Percentiles rank a stretch among this genome's conserved stretches.
Conservation (phyloP, 2,797 vertebrate genomes). For the Microtus agrestis region DNA sequence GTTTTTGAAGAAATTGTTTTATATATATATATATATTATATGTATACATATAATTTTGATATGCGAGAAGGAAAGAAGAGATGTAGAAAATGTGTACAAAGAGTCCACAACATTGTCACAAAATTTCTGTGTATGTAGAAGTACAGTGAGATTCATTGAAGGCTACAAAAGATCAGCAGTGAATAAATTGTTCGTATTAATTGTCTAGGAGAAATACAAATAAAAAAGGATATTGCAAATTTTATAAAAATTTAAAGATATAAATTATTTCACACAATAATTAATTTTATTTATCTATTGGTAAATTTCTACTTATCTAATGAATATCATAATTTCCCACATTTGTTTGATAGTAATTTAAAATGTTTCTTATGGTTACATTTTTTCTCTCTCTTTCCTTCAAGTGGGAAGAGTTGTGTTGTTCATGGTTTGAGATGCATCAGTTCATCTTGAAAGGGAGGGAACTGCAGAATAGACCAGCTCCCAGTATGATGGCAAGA, state of each 20-base stretch:
- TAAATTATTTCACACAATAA: neutral
- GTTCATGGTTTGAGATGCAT: neutral
- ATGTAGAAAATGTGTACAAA: neutral
- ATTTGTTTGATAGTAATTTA: neutral
- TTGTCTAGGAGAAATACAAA: neutral
- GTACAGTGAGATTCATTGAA: neutral
- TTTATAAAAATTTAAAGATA: neutral
- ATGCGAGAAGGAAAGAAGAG: neutral
- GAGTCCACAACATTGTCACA: neutral
- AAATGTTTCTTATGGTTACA: neutral
- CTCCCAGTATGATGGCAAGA: neutral
- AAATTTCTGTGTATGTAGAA: neutral
- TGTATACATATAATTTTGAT: neutral
- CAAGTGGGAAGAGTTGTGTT: neutral
- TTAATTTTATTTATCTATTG: neutral
- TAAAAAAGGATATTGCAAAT: neutral
- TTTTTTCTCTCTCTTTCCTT: neutral
- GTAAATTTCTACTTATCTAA: neutral
- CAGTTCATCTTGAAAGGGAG: no score
- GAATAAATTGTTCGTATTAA: neutral
- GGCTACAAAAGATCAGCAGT: neutral
- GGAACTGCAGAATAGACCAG: no score
- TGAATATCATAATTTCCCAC: neutral
- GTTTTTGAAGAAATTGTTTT: neutral
- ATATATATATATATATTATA: neutral